Evolutionary conservation across 2,888 invertebrate genomes (phyloP).

Genomic region (Dasysyrphus tricinctus): DNA sequence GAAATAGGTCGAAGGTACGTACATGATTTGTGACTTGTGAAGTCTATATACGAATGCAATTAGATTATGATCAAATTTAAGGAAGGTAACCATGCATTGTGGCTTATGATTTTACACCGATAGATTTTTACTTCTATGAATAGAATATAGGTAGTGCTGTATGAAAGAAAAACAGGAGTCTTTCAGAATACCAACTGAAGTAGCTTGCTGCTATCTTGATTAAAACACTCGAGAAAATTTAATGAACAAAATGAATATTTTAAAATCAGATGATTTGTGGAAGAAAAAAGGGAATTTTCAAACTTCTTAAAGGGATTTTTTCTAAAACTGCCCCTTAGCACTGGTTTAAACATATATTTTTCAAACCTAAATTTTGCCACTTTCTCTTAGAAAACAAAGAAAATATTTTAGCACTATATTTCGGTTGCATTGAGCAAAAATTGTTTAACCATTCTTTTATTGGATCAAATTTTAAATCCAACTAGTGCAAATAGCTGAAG

Average conservation of each 20-base stretch:
- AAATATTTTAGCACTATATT: too few relatives aligned
- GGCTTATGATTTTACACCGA: conserved; percentile 2
- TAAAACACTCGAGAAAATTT: background rate
- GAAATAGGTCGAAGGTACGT: background rate
- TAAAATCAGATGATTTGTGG: too few relatives aligned
- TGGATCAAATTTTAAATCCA: background rate
- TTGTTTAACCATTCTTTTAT: background rate
- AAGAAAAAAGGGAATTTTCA: too few relatives aligned
- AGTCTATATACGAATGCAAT: background rate
- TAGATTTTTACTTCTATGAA: background rate
- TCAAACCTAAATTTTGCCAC: too few relatives aligned
- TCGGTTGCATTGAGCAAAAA: too few relatives aligned
- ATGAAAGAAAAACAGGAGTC: background rate
- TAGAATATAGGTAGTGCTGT: background rate
- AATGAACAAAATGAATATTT: too few relatives aligned
- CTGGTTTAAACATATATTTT: too few relatives aligned
- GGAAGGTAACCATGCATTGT: background rate
- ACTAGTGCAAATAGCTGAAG: background rate
- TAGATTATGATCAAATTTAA: conserved; percentile 9
- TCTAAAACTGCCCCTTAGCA: too few relatives aligned
- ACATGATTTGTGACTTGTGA: conserved; percentile 7
- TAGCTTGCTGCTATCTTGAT: background rate
- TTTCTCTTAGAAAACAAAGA: too few relatives aligned
- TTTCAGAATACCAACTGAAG: background rate
- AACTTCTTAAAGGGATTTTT: too few relatives aligned